Base-by-base conservation (phyloP, 2,888 invertebrate species). In the Idaea dimidiata region DNA sequence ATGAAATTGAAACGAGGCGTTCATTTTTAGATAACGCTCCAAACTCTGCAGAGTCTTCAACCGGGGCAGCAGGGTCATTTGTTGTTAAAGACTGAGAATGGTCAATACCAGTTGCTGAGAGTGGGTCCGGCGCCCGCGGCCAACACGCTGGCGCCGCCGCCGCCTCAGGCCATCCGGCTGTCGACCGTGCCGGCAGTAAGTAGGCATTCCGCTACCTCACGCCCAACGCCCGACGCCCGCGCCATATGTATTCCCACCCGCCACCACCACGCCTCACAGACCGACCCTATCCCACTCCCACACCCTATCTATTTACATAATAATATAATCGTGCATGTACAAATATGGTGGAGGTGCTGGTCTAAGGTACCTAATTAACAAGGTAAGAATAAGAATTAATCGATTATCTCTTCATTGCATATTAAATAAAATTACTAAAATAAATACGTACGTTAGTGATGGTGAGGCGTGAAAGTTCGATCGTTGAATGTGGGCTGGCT, bases 21-120 rank as follows among this genome's bases (percentile, higher is more conserved):
- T 88, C 81, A 84, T 89, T 89, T 94, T 94, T 95, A 97, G 95
- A 96, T 97, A 93, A 97, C 97, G 80, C 94, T 97, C 90, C 97
- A 97, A 94, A 94, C 97, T 83, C 94, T 97, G 80, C 96, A 96
- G 89, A 96, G 96, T 84, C 94, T 97, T 74, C 97, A 97, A 93
- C 95, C 97, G 74, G 96, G 97, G 85, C 96, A 97, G 88, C 97
- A 97, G 89, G 97, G 98, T 87, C 94, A 94, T 89, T 94, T 99
- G 87, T 94, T 99, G 85, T 94, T 99, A 88, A 98, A 98, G 94
- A 99, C 98, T 83, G 99, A 99, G 93, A 98, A 97, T 94, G 99
- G 99, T 82, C 97, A 98, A 89, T 97, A 97, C 91, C 98, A 99
- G 91, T 94, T 99, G 87, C 93, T 99, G 83, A 95, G 98, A 87